These are phyloP conservation scores for Phoxinus phoxinus DNA, from an alignment of 2,113 vertebrate genomes.

Conservation along the genomic window DNA sequence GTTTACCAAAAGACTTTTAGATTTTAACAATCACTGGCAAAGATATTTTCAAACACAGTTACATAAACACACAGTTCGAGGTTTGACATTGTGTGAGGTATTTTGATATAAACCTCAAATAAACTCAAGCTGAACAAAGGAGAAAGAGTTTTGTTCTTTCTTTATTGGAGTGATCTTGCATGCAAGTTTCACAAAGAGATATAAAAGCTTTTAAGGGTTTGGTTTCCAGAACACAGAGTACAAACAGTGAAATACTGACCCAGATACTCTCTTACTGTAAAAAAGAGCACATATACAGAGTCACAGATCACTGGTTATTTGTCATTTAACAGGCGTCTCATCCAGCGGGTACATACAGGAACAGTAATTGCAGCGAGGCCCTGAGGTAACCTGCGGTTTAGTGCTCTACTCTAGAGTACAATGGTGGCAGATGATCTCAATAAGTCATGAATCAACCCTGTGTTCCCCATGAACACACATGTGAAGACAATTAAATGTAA, in stretches of 20 bases:
- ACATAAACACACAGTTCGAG: neutral
- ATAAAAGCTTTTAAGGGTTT: constrained; percentile 24
- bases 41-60: neutral
- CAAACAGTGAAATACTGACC: neutral
- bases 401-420: constrained; percentile 2
- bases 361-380: neutral
- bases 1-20: neutral
- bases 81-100: neutral
- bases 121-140: neutral
- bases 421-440: constrained; percentile 17
- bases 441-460: constrained; percentile 23
- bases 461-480: constrained; percentile 33
- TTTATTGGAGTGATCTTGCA: constrained; percentile 15
- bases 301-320: constrained; percentile 12
- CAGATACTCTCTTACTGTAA: neutral
- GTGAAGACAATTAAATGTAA: constrained; percentile 43
- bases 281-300: neutral
- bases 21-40: constrained; percentile 35
- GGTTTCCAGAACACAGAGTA: constrained; percentile 17
- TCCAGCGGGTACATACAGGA: neutral
- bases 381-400: constrained; percentile 11
- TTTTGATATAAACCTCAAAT: constrained; percentile 35
- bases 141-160: neutral
- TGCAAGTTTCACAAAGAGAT: constrained; percentile 15
- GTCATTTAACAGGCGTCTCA: neutral